phyloP scores from a whole-genome alignment of 2,113 vertebrate species.

The Pyxicephalus adspersus region DNA sequence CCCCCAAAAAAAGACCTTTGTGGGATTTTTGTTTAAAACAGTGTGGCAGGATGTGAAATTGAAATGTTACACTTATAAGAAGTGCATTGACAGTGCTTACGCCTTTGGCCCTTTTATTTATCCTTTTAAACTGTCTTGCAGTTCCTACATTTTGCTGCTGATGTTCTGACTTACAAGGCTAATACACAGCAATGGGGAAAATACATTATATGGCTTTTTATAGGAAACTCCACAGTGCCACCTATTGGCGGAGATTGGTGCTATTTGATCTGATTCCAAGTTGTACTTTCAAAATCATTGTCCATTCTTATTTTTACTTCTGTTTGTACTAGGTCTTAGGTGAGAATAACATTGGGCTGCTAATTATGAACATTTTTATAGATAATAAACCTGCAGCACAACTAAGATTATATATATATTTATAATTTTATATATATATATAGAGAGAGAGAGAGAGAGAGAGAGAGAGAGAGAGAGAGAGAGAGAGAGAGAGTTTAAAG shows the following conservation, averaged over 20 bases:
- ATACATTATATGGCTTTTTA: constrained; percentile 47
- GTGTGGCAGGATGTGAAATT: background rate
- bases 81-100: constrained; percentile 6
- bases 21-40: too few relatives aligned
- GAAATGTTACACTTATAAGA: background rate
- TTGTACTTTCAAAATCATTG: background rate
- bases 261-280: constrained; percentile 63
- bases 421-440: too few relatives aligned
- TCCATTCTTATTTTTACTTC: too few relatives aligned
- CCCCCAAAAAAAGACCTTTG: too few relatives aligned
- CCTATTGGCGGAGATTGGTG: constrained; percentile 83
- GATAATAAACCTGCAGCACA: too few relatives aligned
- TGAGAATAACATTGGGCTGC: too few relatives aligned
- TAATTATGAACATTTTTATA: too few relatives aligned
- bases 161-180: constrained; percentile 36
- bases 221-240: constrained; percentile 93
- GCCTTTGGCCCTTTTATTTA: constrained; percentile 13
- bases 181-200: constrained; percentile 44
- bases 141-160: constrained; percentile 17
- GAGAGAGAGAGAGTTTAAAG: too few relatives aligned
- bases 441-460: too few relatives aligned
- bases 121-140: constrained; percentile 28
- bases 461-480: too few relatives aligned
- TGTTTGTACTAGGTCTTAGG: too few relatives aligned
- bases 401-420: too few relatives aligned